Evolutionary conservation across 1,140 invertebrate species (phyloP).

Genomic region (Ectropis grisescens): DNA sequence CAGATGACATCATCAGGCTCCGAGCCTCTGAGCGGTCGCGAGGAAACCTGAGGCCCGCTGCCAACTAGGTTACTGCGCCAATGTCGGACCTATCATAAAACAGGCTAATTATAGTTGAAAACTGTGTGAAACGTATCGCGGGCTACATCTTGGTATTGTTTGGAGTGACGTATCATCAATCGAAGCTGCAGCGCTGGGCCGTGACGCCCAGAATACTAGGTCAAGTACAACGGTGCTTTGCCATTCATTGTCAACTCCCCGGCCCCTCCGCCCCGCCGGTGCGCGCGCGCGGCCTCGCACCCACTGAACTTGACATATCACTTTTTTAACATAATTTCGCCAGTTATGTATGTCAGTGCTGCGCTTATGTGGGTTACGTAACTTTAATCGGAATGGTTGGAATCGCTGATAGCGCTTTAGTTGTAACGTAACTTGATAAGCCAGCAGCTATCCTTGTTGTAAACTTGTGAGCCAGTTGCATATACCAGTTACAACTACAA

Average conservation of each 20-base stretch:
- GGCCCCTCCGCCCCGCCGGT: conserved; percentile 16
- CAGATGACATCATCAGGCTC: conserved; percentile 36
- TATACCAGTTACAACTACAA: no score
- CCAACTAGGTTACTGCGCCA: conserved; percentile 58
- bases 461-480: no score
- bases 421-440: no score
- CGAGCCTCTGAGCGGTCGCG: no score
- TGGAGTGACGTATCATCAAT: conserved; percentile 21
- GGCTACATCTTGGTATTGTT: no score
- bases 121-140: no score
- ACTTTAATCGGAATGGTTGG: no score
- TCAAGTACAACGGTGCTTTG: conserved; percentile 66
- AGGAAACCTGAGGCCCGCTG: conserved; percentile 27
- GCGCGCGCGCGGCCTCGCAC: conserved; percentile 35
- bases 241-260: conserved; percentile 58
- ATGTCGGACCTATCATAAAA: conserved; percentile 55
- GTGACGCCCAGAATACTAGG: conserved; percentile 57
- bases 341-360: conserved; percentile 27
- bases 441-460: no score
- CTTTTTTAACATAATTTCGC: conserved; percentile 40
- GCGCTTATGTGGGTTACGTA: conserved; percentile 3
- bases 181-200: conserved; percentile 35
- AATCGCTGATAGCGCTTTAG: no score
- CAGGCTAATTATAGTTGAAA: conserved; percentile 25
- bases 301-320: conserved; percentile 58